Evolutionary conservation across 2,888 invertebrate genomes (phyloP), one percentile per base, ranked within the genome.

Genomic region (Heliconius sara): DNA sequence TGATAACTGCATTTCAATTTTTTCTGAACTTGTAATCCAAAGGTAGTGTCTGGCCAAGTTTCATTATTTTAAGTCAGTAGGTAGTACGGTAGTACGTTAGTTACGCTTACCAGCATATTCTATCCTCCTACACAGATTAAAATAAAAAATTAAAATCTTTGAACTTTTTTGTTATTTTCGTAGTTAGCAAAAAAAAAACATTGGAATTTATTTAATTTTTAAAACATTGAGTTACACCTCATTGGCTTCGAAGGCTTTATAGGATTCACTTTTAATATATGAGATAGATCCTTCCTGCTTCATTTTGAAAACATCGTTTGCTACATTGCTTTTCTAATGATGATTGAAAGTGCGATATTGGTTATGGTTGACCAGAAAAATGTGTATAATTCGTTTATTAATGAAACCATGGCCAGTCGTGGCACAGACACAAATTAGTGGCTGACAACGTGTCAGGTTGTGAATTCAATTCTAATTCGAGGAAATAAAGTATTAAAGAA

Each of bases 221-320:
- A 0, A 27, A 27, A 9, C 1, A 47, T 43, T 16, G 43, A 25
- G 43, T 70, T 70, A 70, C 7, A 16, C 25, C 43, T 43, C 9
- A 25, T 70, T 70, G 70, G 25, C 43, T 70, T 70, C 25, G 43
- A 47, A 70, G 25, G 16, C 16, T 27, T 70, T 47, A 70, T n/a
- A 5, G 25, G 25, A 47, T 70, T 25, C 68, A n/a, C 12, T 39
- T 68, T 68, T 43, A 39, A 68, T 68, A 25, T n/a, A 47, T 16
- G 25, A 25, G 25, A 70, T 43, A 70, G 16, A 70, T 70, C 43
- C 70, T 70, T 16, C 16, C 25, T 70, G 13, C 25, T 47, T 70
- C 43, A 25, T 70, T 43, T 70, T 43, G 70, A 3, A 70, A 70
- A 47, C 43, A 47, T 25, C 1, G 70, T 43, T 19, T 70, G 47